Evolutionary conservation across 37 sponge, comb jelly and placozoan genomes (phyloP).

Genomic region (Hexactinellida sp.): DNA sequence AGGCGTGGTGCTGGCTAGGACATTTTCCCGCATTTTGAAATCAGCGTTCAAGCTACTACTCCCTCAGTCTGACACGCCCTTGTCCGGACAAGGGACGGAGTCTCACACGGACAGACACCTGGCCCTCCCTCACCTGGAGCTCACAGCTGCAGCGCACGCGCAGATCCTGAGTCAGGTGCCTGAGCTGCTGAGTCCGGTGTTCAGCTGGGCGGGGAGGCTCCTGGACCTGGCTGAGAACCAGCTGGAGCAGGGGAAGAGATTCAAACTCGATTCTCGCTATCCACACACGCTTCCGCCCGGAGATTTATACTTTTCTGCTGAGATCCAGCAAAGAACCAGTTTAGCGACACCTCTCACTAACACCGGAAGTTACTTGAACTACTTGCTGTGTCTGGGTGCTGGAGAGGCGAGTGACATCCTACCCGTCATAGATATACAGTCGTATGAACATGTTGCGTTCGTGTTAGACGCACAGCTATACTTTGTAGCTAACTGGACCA

Average conservation of each 20-base stretch:
- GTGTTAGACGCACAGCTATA: conserved; percentile 57
- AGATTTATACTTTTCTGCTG: background rate
- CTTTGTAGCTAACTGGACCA: conserved; percentile 44
- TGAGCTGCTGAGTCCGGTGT: conserved; percentile 36
- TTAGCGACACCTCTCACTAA: background rate
- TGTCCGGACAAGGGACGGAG: background rate
- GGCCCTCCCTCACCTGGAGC: conserved; percentile 1
- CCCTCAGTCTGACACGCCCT: background rate
- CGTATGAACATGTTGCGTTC: conserved; percentile 77
- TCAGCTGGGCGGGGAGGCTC: conserved; percentile 43
- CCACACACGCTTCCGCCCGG: background rate
- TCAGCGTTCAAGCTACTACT: background rate
- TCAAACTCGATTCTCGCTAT: background rate
- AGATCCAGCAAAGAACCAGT: background rate
- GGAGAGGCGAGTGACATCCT: background rate
- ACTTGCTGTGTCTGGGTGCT: background rate
- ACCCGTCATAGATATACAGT: conserved; percentile 13
- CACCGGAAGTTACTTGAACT: background rate
- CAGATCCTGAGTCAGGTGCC: conserved; percentile 14
- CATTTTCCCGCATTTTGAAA: conserved; percentile 54
- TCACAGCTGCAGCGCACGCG: background rate
- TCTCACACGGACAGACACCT: background rate
- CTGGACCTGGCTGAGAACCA: conserved; percentile 65
- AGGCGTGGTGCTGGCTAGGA: conserved; percentile 54
- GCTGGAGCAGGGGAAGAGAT: conserved; percentile 41